phyloP scores from a whole-genome alignment of 2,113 vertebrate genomes.

The Clarias gariepinus region DNA sequence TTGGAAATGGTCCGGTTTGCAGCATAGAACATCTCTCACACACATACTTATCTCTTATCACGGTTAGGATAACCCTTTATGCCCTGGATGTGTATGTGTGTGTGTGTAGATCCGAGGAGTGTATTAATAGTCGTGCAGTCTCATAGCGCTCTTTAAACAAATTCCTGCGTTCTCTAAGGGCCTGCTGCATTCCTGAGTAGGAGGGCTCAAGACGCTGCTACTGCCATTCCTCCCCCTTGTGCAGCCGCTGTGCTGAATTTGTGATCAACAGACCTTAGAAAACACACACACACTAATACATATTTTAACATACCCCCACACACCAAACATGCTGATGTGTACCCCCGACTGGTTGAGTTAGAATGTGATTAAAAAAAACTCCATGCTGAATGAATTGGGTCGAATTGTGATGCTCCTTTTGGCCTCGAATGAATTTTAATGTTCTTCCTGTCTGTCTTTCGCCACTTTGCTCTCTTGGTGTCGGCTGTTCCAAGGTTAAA shows the following conservation, averaged over 20 bases:
- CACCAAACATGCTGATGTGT: background rate
- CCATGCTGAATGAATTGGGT: no score
- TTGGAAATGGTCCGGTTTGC: background rate
- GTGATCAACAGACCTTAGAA: background rate
- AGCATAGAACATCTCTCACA: background rate
- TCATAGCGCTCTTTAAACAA: slow-evolving; percentile 25
- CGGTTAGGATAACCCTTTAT: background rate
- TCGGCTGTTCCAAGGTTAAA: background rate
- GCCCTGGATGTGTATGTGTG: background rate
- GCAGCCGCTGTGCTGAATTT: slow-evolving; percentile 2
- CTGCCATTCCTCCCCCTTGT: slow-evolving; percentile 22
- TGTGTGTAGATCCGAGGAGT: background rate
- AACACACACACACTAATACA: slow-evolving; percentile 10
- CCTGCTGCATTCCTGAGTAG: slow-evolving; percentile 40
- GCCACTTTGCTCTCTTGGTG: slow-evolving; percentile 20
- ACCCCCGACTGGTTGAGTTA: background rate
- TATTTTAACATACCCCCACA: slow-evolving; percentile 1
- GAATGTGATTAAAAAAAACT: background rate
- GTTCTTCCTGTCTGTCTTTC: slow-evolving; percentile 13
- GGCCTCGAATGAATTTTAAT: background rate
- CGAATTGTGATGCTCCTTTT: background rate
- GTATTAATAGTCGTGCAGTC: slow-evolving; percentile 34
- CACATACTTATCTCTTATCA: background rate
- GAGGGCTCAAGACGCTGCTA: slow-evolving; percentile 29
- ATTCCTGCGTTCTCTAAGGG: slow-evolving; percentile 39